Conservation (phyloP, 53 echinoderm and acorn worm genomes). For the Echinometra lucunter region DNA sequence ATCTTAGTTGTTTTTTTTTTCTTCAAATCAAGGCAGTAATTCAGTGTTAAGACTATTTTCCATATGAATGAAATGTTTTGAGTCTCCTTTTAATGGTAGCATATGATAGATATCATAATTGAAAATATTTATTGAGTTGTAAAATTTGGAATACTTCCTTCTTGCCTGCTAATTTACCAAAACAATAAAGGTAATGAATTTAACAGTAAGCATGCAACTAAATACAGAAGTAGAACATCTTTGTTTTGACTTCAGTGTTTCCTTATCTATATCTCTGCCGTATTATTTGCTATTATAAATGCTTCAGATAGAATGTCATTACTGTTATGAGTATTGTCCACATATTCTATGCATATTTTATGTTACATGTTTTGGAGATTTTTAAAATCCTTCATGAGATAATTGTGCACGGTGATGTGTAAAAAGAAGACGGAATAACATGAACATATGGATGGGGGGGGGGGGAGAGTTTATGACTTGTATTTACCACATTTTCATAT, state of each 20-base stretch:
- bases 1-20: background rate
- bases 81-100: background rate
- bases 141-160: background rate
- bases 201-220: background rate
- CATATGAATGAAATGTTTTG: background rate
- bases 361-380: background rate
- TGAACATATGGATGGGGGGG: no score
- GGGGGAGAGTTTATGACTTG: background rate
- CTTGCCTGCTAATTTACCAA: conserved; percentile 42
- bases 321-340: background rate
- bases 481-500: background rate
- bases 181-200: background rate
- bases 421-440: no score
- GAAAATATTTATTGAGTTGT: background rate
- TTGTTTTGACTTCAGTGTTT: background rate
- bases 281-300: background rate
- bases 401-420: no score
- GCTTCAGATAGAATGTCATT: background rate
- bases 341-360: background rate
- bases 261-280: background rate
- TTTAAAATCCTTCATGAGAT: no score
- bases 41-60: background rate
- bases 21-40: background rate
- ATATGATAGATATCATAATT: background rate
- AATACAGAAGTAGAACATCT: background rate